These are phyloP conservation scores for Agriopis aurantiaria DNA, from an alignment of 2,888 invertebrate genomes.

Conservation along the genomic window DNA sequence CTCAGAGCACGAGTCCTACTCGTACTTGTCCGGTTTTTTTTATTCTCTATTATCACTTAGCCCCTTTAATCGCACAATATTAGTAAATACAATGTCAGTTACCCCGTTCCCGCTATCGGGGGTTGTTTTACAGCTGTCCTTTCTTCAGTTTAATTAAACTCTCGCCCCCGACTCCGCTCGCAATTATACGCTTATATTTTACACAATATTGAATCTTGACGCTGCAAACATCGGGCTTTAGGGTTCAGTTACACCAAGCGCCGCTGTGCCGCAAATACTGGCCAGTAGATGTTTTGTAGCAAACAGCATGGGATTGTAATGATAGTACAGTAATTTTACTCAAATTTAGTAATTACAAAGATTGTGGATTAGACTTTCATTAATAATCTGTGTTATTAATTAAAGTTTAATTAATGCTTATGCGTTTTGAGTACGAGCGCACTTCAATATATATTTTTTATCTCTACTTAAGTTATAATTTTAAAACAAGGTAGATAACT, in stretches of 20 bases:
- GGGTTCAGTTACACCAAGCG: background rate
- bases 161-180: slow-evolving; percentile 38
- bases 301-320: background rate
- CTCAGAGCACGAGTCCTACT: too few species aligned
- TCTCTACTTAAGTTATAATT: too few species aligned
- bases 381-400: too few species aligned
- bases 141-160: slow-evolving; percentile 46
- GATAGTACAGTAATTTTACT: background rate
- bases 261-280: background rate
- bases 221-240: slow-evolving; percentile 17
- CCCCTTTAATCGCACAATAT: slow-evolving; percentile 16
- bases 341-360: background rate
- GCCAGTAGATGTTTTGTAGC: background rate
- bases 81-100: slow-evolving; percentile 11
- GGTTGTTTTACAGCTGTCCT: slow-evolving; percentile 48
- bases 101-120: slow-evolving; percentile 22
- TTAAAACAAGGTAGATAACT: too few species aligned
- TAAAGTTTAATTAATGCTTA: too few species aligned
- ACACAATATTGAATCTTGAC: slow-evolving; percentile 46
- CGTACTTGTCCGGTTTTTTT: too few species aligned
- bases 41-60: background rate
- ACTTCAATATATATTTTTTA: too few species aligned
- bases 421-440: too few species aligned
- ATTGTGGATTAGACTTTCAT: too few species aligned
- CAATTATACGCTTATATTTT: slow-evolving; percentile 46